Base-by-base conservation (phyloP, 2,888 invertebrate species). In the Chorisops tibialis region DNA sequence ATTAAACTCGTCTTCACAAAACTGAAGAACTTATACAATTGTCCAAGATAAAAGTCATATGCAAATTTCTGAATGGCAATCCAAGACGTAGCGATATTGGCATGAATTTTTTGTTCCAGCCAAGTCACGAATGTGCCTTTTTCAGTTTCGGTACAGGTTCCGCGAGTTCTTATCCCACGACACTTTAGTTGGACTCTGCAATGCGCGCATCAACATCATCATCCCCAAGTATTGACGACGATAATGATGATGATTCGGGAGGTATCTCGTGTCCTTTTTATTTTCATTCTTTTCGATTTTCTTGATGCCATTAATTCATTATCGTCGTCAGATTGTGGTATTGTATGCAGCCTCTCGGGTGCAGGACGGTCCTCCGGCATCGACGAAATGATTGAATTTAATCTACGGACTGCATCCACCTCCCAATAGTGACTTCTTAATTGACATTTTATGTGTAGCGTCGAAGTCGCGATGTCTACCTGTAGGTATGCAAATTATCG, bases 401-500 rank as follows among this genome's bases (percentile, higher is more conserved):
- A 56, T 56, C 56, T 43, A 43, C 30, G 43, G 22, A 41, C 19
- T 43, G 43, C 9, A 56, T 56, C 56, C 56, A 56, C 56, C 56
- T 56, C 56, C 30, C 43, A 45, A 43, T 43, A 24, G 56, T 56
- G 56, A 56, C 43, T 56, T 56, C 56, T 56, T 56, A 56, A 56
- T 56, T 56, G 56, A 56, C 56, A 45, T 38, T 43, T 56, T 43
- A 45, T 43, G 43, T 54, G 54, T 41, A 21, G 41, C 39, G 19
- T 21, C 16, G 30, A 19, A 30, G 43, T 9, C 24, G 24, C 24
- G 24, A 18, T 12, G 30, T 43, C 30, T 56, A 18, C 43, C 24
- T 56, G 56, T 56, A 56, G 56, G 56, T 56, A 56, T 56, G 56
- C 56, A 56, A 56, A 56, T 56, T 7, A 43, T 45, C 24, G 16